Evolutionary conservation across 2,888 invertebrate species (phyloP), one percentile per base, ranked within the genome.

Genomic region (Dysmachus trigonus): DNA sequence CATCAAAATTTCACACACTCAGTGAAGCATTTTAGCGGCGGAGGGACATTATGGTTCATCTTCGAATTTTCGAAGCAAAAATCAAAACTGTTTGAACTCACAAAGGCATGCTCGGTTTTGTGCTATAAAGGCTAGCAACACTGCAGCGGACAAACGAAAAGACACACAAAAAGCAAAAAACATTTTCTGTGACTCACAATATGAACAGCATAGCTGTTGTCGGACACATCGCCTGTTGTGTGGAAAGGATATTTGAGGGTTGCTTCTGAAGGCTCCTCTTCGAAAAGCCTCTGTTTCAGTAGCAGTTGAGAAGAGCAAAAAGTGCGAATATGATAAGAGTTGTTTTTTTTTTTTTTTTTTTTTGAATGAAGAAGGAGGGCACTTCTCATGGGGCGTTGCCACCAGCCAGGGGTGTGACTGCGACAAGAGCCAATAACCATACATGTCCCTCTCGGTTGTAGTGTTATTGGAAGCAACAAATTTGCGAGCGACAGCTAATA

Each of bases 11-110:
- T 10, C 33, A 79, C 27, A 13, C 35, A 81, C 13, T 22, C 18
- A 47, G 10, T 35, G 38, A 10, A 35, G 38, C 27, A 77, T 10
- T 76, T 27, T 77, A 77, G 41, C 35, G 38, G 30, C 33, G 62
- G 81, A 82, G 81, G 81, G 81, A 82, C 81, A 82, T 82, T 82
- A 82, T 82, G 81, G 81, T 82, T 82, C 81, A 53, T 77, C 77
- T 77, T 77, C 53, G 62, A 27, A 22, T 18, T 62, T n/a, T 62
- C 81, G 53, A 82, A 82, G 53, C 81, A 82, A 82, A 82, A 82
- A 62, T 82, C 62, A 35, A 82, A 82, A 82, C n/a, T 41, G 38
- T 62, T n/a, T 82, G 81, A 82, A 33, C 53, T 31, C 31, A 30
- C 10, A 35, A 38, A 35, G 38, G 38, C 76, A 76, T 47, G 77